Conservation (phyloP, 2,797 vertebrate species). For the Chromis chromis region DNA sequence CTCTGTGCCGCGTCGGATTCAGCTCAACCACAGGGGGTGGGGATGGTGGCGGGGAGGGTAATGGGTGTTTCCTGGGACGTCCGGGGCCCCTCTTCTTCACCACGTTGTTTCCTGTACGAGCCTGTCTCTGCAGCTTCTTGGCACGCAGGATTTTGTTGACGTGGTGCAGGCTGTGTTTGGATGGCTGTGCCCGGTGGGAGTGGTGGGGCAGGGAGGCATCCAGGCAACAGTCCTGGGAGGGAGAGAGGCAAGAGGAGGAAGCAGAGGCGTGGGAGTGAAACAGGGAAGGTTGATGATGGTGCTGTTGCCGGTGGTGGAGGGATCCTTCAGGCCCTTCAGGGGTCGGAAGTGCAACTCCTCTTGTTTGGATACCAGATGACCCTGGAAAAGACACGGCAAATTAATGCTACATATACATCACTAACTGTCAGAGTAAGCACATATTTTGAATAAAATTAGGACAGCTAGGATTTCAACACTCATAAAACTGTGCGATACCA, state of each 20-base stretch:
- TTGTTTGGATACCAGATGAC: constrained; percentile 72
- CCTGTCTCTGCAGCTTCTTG: constrained; percentile 97
- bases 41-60: constrained; percentile 82
- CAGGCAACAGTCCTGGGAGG: constrained; percentile 75
- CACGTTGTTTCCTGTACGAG: constrained; percentile 94
- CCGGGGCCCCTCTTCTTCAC: constrained; percentile 96
- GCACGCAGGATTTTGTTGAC: constrained; percentile 99
- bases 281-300: constrained; percentile 76
- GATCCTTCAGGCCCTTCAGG: constrained; percentile 75
- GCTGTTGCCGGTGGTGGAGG: constrained; percentile 80
- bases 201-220: constrained; percentile 77
- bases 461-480: not conserved
- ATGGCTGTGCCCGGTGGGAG: constrained; percentile 85
- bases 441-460: not conserved
- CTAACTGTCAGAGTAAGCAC: not conserved
- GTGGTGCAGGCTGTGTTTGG: constrained; percentile 96
- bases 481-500: not conserved
- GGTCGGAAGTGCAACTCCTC: constrained; percentile 66
- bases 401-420: not conserved
- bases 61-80: constrained; percentile 90
- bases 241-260: constrained; percentile 72
- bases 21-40: constrained; percentile 70
- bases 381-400: constrained; percentile 51
- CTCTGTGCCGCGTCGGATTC: constrained; percentile 65
- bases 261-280: constrained; percentile 80